Evolutionary conservation across 2,113 vertebrate genomes (phyloP).

Genomic region (Corythornis cristatus): DNA sequence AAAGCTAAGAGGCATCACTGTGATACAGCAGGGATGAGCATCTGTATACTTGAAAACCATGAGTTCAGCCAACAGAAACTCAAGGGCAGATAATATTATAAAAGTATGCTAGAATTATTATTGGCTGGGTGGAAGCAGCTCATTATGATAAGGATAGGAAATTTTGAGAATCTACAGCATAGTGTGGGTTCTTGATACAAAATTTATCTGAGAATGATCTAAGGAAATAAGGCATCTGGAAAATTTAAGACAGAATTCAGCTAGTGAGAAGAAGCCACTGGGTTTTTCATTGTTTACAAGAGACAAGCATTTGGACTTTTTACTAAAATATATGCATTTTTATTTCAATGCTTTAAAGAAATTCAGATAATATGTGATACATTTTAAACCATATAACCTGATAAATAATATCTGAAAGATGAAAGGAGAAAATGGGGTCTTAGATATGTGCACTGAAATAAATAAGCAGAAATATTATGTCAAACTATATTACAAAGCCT

Average conservation of each 20-base stretch:
- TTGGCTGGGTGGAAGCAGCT: neutral
- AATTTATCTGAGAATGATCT: neutral
- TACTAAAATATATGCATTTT: neutral
- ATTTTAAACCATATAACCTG: neutral
- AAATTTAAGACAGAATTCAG: neutral
- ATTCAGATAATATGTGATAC: neutral
- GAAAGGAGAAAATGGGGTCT: neutral
- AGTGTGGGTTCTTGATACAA: neutral
- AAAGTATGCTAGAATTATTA: neutral
- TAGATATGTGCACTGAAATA: neutral
- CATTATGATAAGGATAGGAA: neutral
- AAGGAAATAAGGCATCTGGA: conserved; percentile 14
- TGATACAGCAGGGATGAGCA: neutral
- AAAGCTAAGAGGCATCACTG: neutral
- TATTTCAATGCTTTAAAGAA: neutral
- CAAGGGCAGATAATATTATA: neutral
- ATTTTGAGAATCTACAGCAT: neutral
- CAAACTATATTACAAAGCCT: neutral
- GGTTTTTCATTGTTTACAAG: neutral
- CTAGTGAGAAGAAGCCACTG: neutral
- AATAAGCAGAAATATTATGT: neutral
- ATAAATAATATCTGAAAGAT: neutral
- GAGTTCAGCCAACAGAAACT: neutral
- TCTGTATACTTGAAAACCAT: neutral
- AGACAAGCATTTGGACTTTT: neutral